Conservation (phyloP, 2,888 invertebrate genomes). For the Himalopsyche anomala region DNA sequence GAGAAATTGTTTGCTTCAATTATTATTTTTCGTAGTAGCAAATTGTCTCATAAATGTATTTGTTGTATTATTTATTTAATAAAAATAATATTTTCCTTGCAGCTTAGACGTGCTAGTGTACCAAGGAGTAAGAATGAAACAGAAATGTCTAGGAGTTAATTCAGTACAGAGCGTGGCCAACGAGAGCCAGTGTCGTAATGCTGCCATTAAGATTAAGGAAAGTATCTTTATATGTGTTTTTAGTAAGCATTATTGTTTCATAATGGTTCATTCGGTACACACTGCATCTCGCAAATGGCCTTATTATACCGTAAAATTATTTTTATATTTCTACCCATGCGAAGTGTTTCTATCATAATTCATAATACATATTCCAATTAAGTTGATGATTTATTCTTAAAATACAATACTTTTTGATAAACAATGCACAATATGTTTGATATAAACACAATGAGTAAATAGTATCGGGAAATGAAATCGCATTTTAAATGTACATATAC, state of each 20-base stretch:
- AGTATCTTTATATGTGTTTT: conserved; percentile 52
- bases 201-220: conserved; percentile 61
- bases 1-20: too few species aligned
- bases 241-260: conserved; percentile 56
- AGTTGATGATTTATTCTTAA: too few species aligned
- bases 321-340: not conserved
- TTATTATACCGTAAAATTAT: conserved; percentile 35
- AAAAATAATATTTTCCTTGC: not conserved
- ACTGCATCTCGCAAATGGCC: conserved; percentile 47
- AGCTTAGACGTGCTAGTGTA: not conserved
- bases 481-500: too few species aligned
- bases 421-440: too few species aligned
- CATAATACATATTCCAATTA: too few species aligned
- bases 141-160: conserved; percentile 6
- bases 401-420: too few species aligned
- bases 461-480: too few species aligned
- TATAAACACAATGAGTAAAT: too few species aligned
- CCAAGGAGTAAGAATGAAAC: not conserved
- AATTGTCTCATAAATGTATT: too few species aligned
- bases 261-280: conserved; percentile 54
- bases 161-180: not conserved
- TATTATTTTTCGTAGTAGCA: too few species aligned
- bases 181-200: conserved; percentile 54
- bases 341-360: too few species aligned
- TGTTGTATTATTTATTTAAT: too few species aligned